Evolutionary conservation across 2,797 vertebrate species (phyloP).

Genomic region (Takifugu rubripes): DNA sequence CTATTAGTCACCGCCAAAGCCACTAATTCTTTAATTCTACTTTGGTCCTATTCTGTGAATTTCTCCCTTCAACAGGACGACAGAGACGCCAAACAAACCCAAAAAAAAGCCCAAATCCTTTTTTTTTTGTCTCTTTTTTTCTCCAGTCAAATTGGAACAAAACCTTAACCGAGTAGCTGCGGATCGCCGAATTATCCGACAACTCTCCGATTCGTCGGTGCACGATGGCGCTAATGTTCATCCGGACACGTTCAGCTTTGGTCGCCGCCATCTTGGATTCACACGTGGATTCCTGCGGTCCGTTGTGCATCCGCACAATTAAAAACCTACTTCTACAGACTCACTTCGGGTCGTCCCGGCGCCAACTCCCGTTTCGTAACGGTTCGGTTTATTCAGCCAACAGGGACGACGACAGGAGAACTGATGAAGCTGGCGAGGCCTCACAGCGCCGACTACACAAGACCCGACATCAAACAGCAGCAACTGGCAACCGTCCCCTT

Average conservation of each 20-base stretch:
- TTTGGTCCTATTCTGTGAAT: constrained; percentile 40
- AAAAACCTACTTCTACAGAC: constrained; percentile 29
- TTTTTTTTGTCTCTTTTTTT: no score
- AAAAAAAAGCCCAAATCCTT: no score
- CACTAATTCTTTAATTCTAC: constrained; percentile 56
- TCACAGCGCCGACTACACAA: constrained; percentile 57
- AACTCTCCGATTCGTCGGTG: no score
- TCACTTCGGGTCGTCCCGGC: constrained; percentile 55
- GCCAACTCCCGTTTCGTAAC: constrained; percentile 61
- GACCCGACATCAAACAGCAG: constrained; percentile 61
- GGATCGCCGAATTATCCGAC: no score
- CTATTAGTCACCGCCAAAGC: constrained; percentile 48
- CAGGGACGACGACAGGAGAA: constrained; percentile 56
- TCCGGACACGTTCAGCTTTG: no score
- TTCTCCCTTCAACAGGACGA: constrained; percentile 16
- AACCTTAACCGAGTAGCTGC: no score
- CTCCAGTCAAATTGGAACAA: no score
- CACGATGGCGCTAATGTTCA: no score
- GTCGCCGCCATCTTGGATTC: no score
- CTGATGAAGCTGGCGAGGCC: constrained; percentile 60
- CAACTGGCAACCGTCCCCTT: constrained; percentile 45
- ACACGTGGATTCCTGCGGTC: constrained; percentile 16
- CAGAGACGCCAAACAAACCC: constrained; percentile 18
- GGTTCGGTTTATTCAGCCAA: constrained; percentile 56
- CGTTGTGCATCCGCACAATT: constrained; percentile 28